A percentile compares a stretch with the other conserved stretches of the same genome.
These are phyloP conservation scores for Harlomillsia oculata DNA, from an alignment of 1,140 invertebrate species.

Conservation along the genomic window DNA sequence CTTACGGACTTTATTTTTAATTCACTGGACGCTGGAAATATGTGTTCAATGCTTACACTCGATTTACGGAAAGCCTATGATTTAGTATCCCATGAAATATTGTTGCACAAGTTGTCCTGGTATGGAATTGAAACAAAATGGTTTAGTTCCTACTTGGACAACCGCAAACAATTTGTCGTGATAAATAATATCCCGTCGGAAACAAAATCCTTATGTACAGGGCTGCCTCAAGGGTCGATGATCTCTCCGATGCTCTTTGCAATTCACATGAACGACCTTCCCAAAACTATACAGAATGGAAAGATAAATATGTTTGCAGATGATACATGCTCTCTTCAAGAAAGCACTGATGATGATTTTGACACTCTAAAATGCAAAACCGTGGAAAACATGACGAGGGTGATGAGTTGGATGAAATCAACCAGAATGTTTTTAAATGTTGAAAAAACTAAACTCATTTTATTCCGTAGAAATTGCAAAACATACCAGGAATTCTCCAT, in stretches of 20 bases:
- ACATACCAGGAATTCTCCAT: not conserved
- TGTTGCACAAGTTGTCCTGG: constrained; percentile 7
- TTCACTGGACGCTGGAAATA: not conserved
- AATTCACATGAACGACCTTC: constrained; percentile 7
- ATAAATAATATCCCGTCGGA: not conserved
- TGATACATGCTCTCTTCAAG: not conserved
- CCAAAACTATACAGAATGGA: not conserved
- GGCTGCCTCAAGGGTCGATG: not conserved
- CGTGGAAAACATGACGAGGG: not conserved
- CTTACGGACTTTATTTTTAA: constrained; percentile 3
- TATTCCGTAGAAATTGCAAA: not conserved
- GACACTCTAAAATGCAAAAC: not conserved
- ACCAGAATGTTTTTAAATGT: not conserved
- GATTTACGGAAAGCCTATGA: constrained; percentile 21
- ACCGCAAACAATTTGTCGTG: constrained; percentile 6
- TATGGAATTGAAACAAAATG: constrained; percentile 1
- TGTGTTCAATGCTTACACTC: constrained; percentile 1
- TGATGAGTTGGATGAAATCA: not conserved
- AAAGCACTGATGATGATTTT: not conserved
- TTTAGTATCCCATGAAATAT: not conserved
- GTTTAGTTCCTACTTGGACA: constrained; percentile 1
- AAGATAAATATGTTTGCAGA: constrained; percentile 8
- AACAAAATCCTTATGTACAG: not conserved
- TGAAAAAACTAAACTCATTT: not conserved
- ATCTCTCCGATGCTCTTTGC: constrained; percentile 1